phyloP scores from a whole-genome alignment of 2,888 invertebrate genomes.

The Cheiracanthium punctorium region DNA sequence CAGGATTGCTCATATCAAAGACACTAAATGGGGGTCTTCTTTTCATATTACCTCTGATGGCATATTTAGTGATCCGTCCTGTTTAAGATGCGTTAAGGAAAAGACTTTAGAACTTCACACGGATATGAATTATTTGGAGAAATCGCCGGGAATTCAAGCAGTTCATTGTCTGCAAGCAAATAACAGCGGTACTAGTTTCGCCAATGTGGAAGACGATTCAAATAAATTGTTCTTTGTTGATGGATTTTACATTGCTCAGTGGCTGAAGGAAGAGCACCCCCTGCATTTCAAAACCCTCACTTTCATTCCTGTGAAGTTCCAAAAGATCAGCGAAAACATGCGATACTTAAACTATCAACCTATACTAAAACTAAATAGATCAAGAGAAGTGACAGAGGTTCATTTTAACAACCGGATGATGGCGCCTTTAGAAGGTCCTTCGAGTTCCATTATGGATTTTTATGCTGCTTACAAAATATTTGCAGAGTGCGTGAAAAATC shows the following conservation, averaged over 20 bases:
- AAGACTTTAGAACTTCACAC: constrained; percentile 74
- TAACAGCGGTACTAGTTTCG: too few species aligned
- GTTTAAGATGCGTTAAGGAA: background rate
- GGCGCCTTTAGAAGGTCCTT: constrained; percentile 75
- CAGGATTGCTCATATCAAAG: background rate
- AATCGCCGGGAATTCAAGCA: constrained; percentile 75
- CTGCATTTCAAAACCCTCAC: constrained; percentile 74
- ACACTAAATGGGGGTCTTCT: background rate
- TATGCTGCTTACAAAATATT: constrained; percentile 74
- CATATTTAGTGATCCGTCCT: background rate
- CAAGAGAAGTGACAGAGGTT: constrained; percentile 74
- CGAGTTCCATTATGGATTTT: constrained; percentile 74
- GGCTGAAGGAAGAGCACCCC: constrained; percentile 74
- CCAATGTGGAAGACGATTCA: background rate
- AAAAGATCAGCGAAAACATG: constrained; percentile 51
- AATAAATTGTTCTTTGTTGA: constrained; percentile 74
- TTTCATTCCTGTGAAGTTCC: constrained; percentile 74
- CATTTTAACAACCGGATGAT: constrained; percentile 73
- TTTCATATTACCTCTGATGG: background rate
- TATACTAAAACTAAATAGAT: constrained; percentile 73
- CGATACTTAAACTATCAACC: constrained; percentile 69
- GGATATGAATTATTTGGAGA: constrained; percentile 75
- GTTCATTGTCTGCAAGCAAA: constrained; percentile 74
- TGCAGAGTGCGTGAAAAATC: constrained; percentile 6
- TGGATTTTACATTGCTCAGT: constrained; percentile 74